These are phyloP conservation scores for Sebastes baramenuke DNA, from an alignment of 2,797 vertebrate species.

Conservation along the genomic window DNA sequence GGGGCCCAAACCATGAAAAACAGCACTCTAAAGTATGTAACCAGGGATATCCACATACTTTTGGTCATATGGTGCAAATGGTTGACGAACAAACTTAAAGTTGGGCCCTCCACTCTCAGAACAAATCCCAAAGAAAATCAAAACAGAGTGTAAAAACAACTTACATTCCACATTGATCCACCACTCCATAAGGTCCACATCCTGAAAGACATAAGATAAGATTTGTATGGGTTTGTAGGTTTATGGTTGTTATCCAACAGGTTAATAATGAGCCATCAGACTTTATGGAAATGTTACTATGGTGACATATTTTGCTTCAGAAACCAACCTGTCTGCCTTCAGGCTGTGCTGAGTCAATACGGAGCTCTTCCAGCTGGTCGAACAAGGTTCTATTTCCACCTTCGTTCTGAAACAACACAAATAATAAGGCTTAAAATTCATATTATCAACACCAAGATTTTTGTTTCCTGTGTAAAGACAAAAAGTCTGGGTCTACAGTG, in stretches of 20 bases:
- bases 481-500: neutral
- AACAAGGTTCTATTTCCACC: conserved; percentile 64
- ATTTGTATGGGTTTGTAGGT: neutral
- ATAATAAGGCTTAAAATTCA: neutral
- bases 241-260: neutral
- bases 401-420: conserved; percentile 58
- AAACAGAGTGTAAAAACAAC: conserved; percentile 19
- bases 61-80: neutral
- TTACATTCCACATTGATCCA: conserved; percentile 82
- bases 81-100: neutral
- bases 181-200: conserved; percentile 83
- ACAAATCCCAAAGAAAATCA: neutral
- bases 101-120: neutral
- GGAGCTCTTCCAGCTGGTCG: conserved; percentile 76
- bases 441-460: neutral
- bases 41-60: neutral
- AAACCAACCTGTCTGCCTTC: conserved; percentile 65
- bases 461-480: neutral
- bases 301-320: neutral
- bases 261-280: neutral
- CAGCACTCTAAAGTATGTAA: neutral
- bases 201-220: conserved; percentile 59
- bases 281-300: neutral
- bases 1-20: neutral
- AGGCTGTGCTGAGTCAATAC: conserved; percentile 33